Evolutionary conservation across 2,797 vertebrate genomes (phyloP).

Genomic region (Lophius americanus): DNA sequence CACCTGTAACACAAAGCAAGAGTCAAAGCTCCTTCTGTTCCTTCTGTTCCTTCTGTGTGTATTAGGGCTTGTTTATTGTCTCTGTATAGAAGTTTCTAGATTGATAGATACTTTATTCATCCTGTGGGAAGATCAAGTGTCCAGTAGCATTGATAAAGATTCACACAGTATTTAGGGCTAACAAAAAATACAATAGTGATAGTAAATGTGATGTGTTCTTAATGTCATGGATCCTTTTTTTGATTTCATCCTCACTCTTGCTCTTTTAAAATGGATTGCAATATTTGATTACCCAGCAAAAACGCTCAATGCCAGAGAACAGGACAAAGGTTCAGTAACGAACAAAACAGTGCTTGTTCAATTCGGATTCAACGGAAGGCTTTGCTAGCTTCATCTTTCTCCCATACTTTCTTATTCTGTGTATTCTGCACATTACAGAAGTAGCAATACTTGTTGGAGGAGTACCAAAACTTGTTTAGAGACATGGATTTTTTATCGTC

Average conservation of each 20-base stretch:
- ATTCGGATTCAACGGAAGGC: slow-evolving; percentile 61
- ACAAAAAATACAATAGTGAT: no score
- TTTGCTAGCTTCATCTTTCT: slow-evolving; percentile 36
- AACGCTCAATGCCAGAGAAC: slow-evolving; percentile 51
- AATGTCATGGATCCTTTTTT: slow-evolving; percentile 6
- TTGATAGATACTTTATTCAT: no score
- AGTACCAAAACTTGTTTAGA: slow-evolving; percentile 5
- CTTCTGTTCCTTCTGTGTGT: not conserved
- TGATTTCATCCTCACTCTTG: slow-evolving; percentile 35
- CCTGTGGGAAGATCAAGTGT: no score
- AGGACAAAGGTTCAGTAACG: slow-evolving; percentile 57
- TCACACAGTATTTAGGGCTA: no score
- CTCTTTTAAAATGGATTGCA: slow-evolving; percentile 56
- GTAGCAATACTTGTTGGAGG: not conserved
- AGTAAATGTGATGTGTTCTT: slow-evolving; percentile 8
- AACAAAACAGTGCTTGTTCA: slow-evolving; percentile 64
- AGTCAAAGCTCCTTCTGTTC: slow-evolving; percentile 1
- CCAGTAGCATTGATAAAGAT: no score
- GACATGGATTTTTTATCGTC: slow-evolving; percentile 9
- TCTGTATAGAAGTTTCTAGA: no score
- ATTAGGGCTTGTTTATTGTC: not conserved
- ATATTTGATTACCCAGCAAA: slow-evolving; percentile 72
- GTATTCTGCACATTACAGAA: slow-evolving; percentile 1
- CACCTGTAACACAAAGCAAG: slow-evolving; percentile 77
- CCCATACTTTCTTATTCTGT: slow-evolving; percentile 21